A percentile compares a stretch with the other conserved stretches of the same genome.
phyloP scores from a whole-genome alignment of 2,113 vertebrate species.

The Sterrhoptilus dennistouni region DNA sequence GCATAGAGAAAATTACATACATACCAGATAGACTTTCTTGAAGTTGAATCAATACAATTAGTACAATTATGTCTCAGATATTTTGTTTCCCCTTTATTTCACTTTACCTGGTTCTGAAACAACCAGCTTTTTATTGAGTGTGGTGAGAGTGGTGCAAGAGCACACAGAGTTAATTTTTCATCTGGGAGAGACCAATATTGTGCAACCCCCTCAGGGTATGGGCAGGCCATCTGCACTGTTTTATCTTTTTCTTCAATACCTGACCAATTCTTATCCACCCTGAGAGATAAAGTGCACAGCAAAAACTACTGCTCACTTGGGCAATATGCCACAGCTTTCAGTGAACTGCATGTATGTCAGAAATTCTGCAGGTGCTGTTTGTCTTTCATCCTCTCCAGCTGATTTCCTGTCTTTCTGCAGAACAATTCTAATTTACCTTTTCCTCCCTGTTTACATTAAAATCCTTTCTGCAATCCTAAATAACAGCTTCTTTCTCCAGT shows the following conservation, averaged over 20 bases:
- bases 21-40: neutral
- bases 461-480: neutral
- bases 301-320: neutral
- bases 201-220: neutral
- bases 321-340: neutral
- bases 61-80: neutral
- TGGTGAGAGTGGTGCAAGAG: neutral
- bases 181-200: conserved; percentile 11
- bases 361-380: neutral
- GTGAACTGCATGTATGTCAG: neutral
- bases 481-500: neutral
- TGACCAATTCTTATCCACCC: neutral
- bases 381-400: neutral
- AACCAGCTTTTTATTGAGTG: neutral
- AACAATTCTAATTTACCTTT: neutral
- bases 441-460: neutral
- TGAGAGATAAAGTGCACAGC: neutral
- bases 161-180: conserved; percentile 45
- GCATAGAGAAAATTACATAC: neutral
- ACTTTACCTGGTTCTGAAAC: neutral
- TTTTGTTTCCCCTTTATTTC: neutral
- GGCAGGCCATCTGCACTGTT: neutral
- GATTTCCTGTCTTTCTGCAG: neutral
- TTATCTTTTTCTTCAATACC: conserved; percentile 38
- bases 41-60: neutral